Evolutionary conservation across 2,113 vertebrate genomes (phyloP), one percentile per base, ranked within the genome.

Genomic region (Ameiurus melas): DNA sequence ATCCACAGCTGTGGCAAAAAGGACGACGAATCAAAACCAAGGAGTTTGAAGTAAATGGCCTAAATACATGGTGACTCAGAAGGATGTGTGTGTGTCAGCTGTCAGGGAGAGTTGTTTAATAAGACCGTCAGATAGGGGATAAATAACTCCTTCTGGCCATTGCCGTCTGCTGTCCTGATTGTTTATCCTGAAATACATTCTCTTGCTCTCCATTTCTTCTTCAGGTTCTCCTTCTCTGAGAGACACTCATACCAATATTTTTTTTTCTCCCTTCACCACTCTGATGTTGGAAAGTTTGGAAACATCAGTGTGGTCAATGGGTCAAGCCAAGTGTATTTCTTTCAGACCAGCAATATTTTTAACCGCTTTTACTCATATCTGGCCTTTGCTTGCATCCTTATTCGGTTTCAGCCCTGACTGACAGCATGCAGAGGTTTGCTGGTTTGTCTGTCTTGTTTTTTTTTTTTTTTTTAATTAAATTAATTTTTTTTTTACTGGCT

Each of bases 81-180:
- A 58, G 27, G 68, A 25, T 30, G 78, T 81, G 22, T 87, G 73
- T 14, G 36, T 64, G 71, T 79, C n/a, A 88, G 87, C 87, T 88
- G 33, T 71, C 68, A 43, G 43, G 25, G 83, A 84, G 83, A 30
- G 66, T 70, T 51, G 14, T 85, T 47, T 86, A 92, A 90, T 86
- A 92, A 84, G 90, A 70, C 87, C 85, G 91, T 92, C 91, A 92
- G 91, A 93, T 93, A 93, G 93, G 91, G 91, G 83, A 88, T 88
- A 86, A 91, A 89, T 83, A 90, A 94, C 92, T 86, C 93, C 83
- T 51, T 58, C 83, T 62, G n/a, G 91, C 89, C 92, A 51, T 77
- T 80, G 90, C 91, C 93, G 93, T 94, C 93, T 94, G 92, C 92
- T 80, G 70, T 64, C 87, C 88, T 91, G 86, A 91, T 91, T 89